Base-by-base conservation (phyloP, 2,113 vertebrate genomes). In the Pollachius pollachius region DNA sequence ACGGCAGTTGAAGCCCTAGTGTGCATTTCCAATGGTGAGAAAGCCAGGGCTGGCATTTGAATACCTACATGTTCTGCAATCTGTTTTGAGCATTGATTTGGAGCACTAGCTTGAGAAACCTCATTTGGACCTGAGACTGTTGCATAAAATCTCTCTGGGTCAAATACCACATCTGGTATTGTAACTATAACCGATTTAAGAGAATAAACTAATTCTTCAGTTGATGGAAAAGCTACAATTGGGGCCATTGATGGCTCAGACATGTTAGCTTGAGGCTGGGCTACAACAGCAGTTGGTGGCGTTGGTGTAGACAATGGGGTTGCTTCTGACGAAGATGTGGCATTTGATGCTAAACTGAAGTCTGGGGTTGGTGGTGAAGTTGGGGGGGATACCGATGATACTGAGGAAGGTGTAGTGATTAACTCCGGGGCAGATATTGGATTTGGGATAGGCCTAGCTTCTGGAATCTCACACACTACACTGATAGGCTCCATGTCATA, bases 381-480 rank as follows among this genome's bases (percentile, higher is more conserved):
- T 76, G 83, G 77, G 23, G 85, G 72, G 25, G 88, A 91, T 54
- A 75, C 21, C 62, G 86, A 81, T 73, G 89, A 91, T 62, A 89
- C 56, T 15, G 88, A 77, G 1, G 87, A 89, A 58, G 89, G 89
- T 76, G 88, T 89, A 52, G 78, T 80, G 0, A 80, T 91, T 62
- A 89, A 77, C 65, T 88, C 87, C 71, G 87, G 85, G 15, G 89
- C 87, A 54, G 83, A 89, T 66, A 89, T 89, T 69, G 89, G 86
- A 16, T 92, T 92, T 84, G 93, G 83, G 69, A 90, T 91, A 76
- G 90, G 84, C 71, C 90, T 76, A 64, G 94, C 88, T 23, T 92
- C 91, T 67, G 94, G 94, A 76, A 94, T 92, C 80, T 94, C 95
- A 90, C 90, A 93, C 65, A 95, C 85, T 0, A 94, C 94, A 87